Base-by-base conservation (phyloP, 2,797 vertebrate genomes). In the Hippoglossus hippoglossus region DNA sequence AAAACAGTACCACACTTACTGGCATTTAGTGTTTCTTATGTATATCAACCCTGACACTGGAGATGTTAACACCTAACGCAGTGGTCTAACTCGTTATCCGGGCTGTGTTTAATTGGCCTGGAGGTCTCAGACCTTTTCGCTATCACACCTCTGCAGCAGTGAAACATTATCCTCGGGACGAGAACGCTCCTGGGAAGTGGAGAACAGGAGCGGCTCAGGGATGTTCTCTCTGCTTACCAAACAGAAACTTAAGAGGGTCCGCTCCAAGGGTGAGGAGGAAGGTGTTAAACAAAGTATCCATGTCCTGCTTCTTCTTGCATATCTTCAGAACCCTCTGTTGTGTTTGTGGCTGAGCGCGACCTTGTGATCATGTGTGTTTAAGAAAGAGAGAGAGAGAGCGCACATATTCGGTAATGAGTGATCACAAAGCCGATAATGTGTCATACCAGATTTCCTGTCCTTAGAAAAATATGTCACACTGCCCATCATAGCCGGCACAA, bases 151-250 rank as follows among this genome's bases (percentile, higher is more conserved):
- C 79, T 67, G 77, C 74, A 83, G 79, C 54, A 49, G 74, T 80
- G 88, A 83, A 91, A 91, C 82, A 62, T 71, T 83, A 92, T 82
- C 91, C 83, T 1, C 44, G 39, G 75, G 74, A 84, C 70, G 69
- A 75, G 65, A 84, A 86, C 82, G 77, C 82, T 79, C 88, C 86
- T 79, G 84, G 73, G 80, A 67, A 85, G 77, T n/a, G 81, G 75
- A 88, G 82, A 92, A 78, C 79, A 54, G 67, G 71, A 87, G 83
- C 65, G 71, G 85, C 80, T 79, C 25, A 60, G 86, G 82, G 83
- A 90, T 88, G 86, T 87, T 84, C 84, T 69, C 83, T 73, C 73
- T 87, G 83, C 88, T 91, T 88, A 88, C 89, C 83, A 92, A 89
- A 92, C 85, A 92, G 77, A 91, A 89, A 90, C 71, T 76, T 71